A percentile compares a stretch with the other conserved stretches of the same genome.
Evolutionary conservation across 2,888 invertebrate species (phyloP).

Genomic region (Anthrax anthrax): DNA sequence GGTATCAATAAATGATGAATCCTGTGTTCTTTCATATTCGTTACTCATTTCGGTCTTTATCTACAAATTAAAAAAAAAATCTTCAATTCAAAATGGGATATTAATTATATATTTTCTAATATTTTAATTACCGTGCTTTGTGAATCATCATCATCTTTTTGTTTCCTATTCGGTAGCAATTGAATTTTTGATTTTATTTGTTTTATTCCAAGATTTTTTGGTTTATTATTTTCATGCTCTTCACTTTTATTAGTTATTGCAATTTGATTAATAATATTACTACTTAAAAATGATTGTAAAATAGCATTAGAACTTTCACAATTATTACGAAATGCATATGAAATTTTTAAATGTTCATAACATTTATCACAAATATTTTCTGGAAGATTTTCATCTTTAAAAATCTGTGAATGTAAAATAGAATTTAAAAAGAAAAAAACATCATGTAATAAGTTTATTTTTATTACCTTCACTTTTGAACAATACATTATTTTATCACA

Average conservation of each 20-base stretch:
- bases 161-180: too few species aligned
- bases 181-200: conserved; percentile 9
- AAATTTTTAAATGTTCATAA: conserved; percentile 11
- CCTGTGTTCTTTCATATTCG: too few species aligned
- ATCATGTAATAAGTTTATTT: too few species aligned
- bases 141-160: too few species aligned
- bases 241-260: conserved; percentile 5
- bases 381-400: conserved; percentile 10
- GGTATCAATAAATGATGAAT: too few species aligned
- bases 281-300: conserved; percentile 10
- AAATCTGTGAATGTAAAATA: not conserved
- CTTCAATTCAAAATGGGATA: too few species aligned
- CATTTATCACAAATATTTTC: conserved; percentile 15
- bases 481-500: conserved; percentile 29
- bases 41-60: too few species aligned
- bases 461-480: conserved; percentile 15
- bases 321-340: conserved; percentile 13
- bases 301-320: conserved; percentile 16
- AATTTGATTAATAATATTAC: conserved; percentile 1
- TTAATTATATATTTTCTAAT: too few species aligned
- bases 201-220: not conserved
- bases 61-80: too few species aligned
- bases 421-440: not conserved
- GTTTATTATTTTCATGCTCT: conserved; percentile 7
- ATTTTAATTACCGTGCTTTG: too few species aligned